Evolutionary conservation across 1,140 invertebrate genomes (phyloP), one percentile per base, ranked within the genome.

Genomic region (Drosophila seguyi): DNA sequence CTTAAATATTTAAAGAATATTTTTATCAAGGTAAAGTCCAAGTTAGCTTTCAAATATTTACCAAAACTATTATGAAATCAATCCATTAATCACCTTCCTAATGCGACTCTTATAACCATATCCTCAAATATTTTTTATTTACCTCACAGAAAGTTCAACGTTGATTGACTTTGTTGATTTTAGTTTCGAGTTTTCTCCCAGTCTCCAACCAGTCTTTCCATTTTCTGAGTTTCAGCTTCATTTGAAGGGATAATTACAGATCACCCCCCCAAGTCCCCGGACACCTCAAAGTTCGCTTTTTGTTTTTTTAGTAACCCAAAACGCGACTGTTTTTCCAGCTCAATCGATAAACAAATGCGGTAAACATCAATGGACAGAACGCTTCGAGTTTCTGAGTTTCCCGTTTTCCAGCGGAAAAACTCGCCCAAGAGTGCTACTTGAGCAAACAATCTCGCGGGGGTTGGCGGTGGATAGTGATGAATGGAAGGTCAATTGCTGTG

Each of bases 401-500:
- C 52, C 31, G 13, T 53, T 53, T 53, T 53, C 48, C 52, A 52
- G 76, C 66, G 68, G 53, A 41, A 56, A 36, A 52, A 52, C 66
- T 50, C 53, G 52, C 48, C 22, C 44, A 55, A 57, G 42, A 82
- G 69, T 67, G 72, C 48, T 52, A 20, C 74, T 85, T 85, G 39
- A 50, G 81, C 77, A 86, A 86, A 86, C 83, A 86, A 86, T 75
- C 80, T 79, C 62, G 38, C 66, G 29, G 45, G 7, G 36, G 38
- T 8, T 8, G 18, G 29, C 50, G 47, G 5, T 39, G 39, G 45
- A 56, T 71, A 59, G 41, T 90, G 85, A 90, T 90, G 85, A 85
- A 90, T 90, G 77, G 85, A 90, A 90, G 85, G 85, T 90, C 85
- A 90, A 90, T 90, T 90, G 85, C 69, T 81, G 63, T 90, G 85